Base-by-base conservation (phyloP, 1,140 invertebrate genomes). In the Triops longicaudatus region DNA sequence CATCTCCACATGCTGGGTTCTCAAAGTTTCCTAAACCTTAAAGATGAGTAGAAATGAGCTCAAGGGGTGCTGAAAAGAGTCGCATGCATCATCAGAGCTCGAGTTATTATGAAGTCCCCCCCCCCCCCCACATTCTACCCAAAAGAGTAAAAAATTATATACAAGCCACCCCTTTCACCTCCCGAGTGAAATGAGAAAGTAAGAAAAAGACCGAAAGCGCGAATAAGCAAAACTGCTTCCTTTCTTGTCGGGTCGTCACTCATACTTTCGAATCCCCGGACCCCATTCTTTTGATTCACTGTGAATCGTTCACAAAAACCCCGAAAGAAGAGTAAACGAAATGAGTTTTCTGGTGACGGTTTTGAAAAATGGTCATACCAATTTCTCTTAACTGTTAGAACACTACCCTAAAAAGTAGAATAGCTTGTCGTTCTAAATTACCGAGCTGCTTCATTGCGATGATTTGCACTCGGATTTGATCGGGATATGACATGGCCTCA, bases 1-100 rank as follows among this genome's bases (percentile, higher is more conserved):
- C 50, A 63, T 63, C 50, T 63, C 50, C 50, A 63, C 50, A 63
- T 63, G 50, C 50, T 63, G 50, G 17, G 50, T 63, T 63, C 50
- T 63, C 50, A 63, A 63, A 63, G 17, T 63, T 63, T 63, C 50
- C 50, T 63, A 63, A 63, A 63, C 50, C 50, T 63, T 63, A 10
- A 63, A 63, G 50, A 63, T 63, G 50, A 63, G 50, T 63, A 17
- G 50, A 63, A 63, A 63, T 63, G 50, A 63, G 50, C 50, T 22
- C 50, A 63, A 63, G 50, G 50, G 50, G 50, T 17, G 22, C 50
- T 63, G 50, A 63, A 63, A 63, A 63, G 50, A 9, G 50, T 63
- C 50, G 50, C 17, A 63, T 63, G 50, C 50, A 63, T 63, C 50
- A 63, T 63, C 50, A 63, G 50, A 63, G n/a, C n/a, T n/a, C n/a